A percentile compares a stretch with the other conserved stretches of the same genome.
Conservation (phyloP, 2,113 vertebrate species). For the Oncorhynchus clarkii region DNA sequence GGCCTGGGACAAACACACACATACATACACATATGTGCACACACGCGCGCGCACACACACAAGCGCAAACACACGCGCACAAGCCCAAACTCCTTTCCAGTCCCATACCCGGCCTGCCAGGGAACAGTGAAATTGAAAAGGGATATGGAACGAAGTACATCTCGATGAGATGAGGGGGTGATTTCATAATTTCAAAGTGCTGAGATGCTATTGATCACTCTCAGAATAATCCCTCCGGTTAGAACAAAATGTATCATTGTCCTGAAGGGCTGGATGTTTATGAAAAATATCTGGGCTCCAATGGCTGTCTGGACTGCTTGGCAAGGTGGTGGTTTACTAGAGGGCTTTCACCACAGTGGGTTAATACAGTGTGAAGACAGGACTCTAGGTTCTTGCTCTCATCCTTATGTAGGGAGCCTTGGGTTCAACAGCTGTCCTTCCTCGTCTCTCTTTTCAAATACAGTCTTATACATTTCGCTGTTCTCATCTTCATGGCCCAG, state of each 20-base stretch:
- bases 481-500: not conserved
- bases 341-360: not conserved
- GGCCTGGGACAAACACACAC: not conserved
- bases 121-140: slow-evolving; percentile 23
- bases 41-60: slow-evolving; percentile 2
- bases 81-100: slow-evolving; percentile 29
- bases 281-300: not conserved
- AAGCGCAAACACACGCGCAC: not conserved
- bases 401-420: not conserved
- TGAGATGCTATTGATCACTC: slow-evolving; percentile 38
- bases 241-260: slow-evolving; percentile 5
- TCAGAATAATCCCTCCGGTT: slow-evolving; percentile 25
- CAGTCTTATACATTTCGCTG: slow-evolving; percentile 18
- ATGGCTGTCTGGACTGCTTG: not conserved
- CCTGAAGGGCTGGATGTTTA: not conserved
- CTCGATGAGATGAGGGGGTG: slow-evolving; percentile 42
- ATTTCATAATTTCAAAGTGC: slow-evolving; percentile 15
- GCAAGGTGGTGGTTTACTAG: not conserved
- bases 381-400: not conserved
- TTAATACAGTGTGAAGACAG: not conserved
- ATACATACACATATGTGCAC: slow-evolving; percentile 18
- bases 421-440: slow-evolving; percentile 41
- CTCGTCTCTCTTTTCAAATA: slow-evolving; percentile 37
- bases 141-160: slow-evolving; percentile 24
- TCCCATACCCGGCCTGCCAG: not conserved